Evolutionary conservation across 2,797 vertebrate genomes (phyloP).

Genomic region (Oreortyx pictus): DNA sequence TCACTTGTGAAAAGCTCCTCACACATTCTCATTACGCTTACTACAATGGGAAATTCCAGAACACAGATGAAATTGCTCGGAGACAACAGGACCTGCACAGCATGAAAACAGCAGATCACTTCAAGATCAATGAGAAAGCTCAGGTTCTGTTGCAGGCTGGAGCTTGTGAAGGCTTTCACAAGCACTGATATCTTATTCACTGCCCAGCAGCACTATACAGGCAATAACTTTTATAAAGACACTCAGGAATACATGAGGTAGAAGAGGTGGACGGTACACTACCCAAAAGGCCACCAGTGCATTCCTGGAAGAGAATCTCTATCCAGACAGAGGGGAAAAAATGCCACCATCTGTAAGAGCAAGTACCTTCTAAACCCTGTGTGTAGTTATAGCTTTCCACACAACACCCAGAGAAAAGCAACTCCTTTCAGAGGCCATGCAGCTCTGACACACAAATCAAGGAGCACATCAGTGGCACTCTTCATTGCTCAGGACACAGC

Average conservation of each 20-base stretch:
- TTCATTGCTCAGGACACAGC: background rate
- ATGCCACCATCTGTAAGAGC: background rate
- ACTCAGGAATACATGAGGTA: background rate
- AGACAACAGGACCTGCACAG: background rate
- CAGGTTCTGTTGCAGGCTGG: background rate
- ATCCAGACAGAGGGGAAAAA: background rate
- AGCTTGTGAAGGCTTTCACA: background rate
- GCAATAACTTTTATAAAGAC: background rate
- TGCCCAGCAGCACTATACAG: background rate
- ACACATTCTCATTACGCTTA: background rate
- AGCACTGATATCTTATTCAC: background rate
- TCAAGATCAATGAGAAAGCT: conserved; percentile 1
- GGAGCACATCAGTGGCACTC: background rate
- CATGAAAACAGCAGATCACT: background rate
- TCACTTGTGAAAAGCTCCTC: background rate
- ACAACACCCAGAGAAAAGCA: background rate
- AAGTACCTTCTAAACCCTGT: background rate
- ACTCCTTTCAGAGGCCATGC: background rate
- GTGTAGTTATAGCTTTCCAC: background rate
- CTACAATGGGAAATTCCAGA: background rate
- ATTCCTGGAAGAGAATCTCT: background rate
- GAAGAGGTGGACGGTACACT: background rate
- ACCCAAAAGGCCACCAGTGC: background rate
- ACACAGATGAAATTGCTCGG: background rate
- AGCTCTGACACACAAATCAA: background rate